Evolutionary conservation across 2,888 invertebrate species (phyloP).

Genomic region (Teleiodes luculella): DNA sequence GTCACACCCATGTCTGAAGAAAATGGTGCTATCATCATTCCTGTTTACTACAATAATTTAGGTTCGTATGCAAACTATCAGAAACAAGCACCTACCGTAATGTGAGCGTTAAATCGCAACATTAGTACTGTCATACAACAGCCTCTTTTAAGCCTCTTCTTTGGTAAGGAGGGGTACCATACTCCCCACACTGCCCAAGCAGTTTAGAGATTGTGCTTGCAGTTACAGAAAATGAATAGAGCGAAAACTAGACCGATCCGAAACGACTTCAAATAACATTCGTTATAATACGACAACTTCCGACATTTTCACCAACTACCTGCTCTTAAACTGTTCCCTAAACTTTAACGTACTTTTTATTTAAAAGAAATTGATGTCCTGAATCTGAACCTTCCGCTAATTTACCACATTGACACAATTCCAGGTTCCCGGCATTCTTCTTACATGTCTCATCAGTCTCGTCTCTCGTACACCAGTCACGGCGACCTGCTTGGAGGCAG

Average conservation of each 20-base stretch:
- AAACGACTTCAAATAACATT: too few relatives aligned
- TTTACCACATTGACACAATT: constrained; percentile 16
- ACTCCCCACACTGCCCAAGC: too few relatives aligned
- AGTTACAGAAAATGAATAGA: too few relatives aligned
- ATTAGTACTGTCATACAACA: neutral
- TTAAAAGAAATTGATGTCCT: neutral
- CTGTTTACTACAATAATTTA: constrained; percentile 89
- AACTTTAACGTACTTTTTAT: too few relatives aligned
- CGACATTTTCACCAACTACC: too few relatives aligned
- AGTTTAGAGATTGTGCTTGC: too few relatives aligned
- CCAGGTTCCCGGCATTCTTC: constrained; percentile 94
- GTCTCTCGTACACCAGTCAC: constrained; percentile 96
- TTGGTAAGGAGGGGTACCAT: too few relatives aligned
- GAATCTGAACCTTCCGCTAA: neutral
- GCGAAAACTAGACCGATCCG: too few relatives aligned
- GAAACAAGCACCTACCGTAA: neutral
- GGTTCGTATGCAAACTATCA: constrained; percentile 64
- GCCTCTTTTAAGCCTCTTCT: neutral
- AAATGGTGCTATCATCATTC: constrained; percentile 96
- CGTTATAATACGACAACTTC: too few relatives aligned
- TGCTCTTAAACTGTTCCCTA: too few relatives aligned
- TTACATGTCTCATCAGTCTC: constrained; percentile 96
- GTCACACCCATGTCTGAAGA: constrained; percentile 99
- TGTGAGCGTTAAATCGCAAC: neutral
- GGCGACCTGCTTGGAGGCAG: constrained; percentile 89